Evolutionary conservation across 2,888 invertebrate species (phyloP).

Genomic region (Sesia apiformis): DNA sequence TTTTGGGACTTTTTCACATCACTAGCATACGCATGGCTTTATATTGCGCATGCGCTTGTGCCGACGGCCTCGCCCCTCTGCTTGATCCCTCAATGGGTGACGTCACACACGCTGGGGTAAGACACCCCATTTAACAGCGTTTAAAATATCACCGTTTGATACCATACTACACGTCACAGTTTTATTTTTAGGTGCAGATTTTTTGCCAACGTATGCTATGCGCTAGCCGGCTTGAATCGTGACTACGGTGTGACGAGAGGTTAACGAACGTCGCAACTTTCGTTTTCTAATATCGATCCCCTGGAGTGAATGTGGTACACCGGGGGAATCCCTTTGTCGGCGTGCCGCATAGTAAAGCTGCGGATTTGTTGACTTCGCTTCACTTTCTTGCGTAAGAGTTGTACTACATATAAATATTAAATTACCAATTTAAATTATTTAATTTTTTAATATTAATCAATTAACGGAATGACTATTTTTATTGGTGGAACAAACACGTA

Average conservation of each 20-base stretch:
- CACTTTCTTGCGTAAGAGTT: too few relatives aligned
- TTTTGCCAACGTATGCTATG: not conserved
- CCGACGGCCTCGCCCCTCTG: not conserved
- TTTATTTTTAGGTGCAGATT: not conserved
- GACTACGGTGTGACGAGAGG: not conserved
- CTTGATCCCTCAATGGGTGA: not conserved
- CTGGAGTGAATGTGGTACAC: not conserved
- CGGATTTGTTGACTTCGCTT: too few relatives aligned
- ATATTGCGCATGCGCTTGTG: not conserved
- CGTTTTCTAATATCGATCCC: not conserved
- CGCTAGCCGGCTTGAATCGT: not conserved
- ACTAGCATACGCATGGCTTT: not conserved
- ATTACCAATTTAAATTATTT: too few relatives aligned
- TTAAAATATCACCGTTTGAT: not conserved
- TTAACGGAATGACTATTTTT: too few relatives aligned
- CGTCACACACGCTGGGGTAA: not conserved
- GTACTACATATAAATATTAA: too few relatives aligned
- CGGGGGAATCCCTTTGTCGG: not conserved
- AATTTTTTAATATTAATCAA: too few relatives aligned
- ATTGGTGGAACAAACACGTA: too few relatives aligned
- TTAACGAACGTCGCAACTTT: not conserved
- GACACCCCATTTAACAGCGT: not conserved
- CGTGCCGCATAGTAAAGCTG: not conserved
- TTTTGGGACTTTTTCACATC: not conserved
- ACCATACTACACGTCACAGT: not conserved